Percentiles rank a stretch among this genome's conserved stretches.
phyloP scores from a whole-genome alignment of 2,888 invertebrate species.

The Spialia ferax region DNA sequence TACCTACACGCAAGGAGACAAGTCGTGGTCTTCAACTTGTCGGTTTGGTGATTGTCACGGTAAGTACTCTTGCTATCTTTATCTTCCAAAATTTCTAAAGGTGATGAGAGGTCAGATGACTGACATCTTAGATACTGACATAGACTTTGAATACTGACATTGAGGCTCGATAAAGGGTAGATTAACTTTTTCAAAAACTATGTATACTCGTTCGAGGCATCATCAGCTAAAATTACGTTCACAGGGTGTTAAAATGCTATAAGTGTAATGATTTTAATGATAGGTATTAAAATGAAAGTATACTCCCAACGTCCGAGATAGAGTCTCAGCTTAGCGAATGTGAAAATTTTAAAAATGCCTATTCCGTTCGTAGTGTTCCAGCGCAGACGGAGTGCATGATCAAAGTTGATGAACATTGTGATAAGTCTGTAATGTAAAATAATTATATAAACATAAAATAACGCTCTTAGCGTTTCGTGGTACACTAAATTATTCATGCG shows the following conservation, averaged over 20 bases:
- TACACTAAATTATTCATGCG: background rate
- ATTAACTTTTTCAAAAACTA: background rate
- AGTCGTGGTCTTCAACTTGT: background rate
- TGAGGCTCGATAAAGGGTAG: constrained; percentile 1
- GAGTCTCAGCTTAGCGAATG: background rate
- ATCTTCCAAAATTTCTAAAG: background rate
- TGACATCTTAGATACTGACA: too few relatives aligned
- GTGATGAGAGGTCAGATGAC: background rate
- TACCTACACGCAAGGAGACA: constrained; percentile 1
- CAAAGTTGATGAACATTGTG: background rate
- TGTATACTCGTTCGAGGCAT: background rate
- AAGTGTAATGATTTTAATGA: background rate
- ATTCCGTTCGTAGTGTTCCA: background rate
- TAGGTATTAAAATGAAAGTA: background rate
- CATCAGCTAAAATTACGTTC: background rate
- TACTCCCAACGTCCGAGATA: background rate
- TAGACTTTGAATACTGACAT: background rate
- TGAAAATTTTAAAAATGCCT: background rate
- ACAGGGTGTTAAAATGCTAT: background rate
- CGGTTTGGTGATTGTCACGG: background rate
- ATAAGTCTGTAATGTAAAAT: background rate
- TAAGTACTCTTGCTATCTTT: background rate
- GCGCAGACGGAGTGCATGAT: constrained; percentile 1
- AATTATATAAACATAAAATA: too few relatives aligned
- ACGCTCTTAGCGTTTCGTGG: too few relatives aligned